phyloP scores from a whole-genome alignment of 2,113 vertebrate species.

The Muscicapa adusta region DNA sequence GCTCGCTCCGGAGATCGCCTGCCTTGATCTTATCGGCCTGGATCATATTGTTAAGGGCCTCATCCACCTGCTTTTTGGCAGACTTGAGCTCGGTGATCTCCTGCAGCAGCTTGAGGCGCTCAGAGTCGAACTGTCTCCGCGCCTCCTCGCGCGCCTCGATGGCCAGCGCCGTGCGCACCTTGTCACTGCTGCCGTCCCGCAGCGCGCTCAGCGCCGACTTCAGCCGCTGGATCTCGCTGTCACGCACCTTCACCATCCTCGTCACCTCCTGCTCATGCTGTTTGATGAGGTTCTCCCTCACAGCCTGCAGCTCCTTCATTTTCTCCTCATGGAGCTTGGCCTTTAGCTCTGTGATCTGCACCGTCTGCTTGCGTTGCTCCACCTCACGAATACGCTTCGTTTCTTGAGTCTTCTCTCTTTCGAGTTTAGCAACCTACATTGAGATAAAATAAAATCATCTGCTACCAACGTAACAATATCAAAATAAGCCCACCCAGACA shows the following conservation, averaged over 20 bases:
- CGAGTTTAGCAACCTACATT: constrained; percentile 88
- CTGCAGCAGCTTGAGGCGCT: constrained; percentile 93
- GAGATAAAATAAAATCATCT: neutral
- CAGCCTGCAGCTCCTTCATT: constrained; percentile 92
- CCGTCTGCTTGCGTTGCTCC: constrained; percentile 96
- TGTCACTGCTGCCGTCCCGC: constrained; percentile 92
- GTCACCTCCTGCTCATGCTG: constrained; percentile 95
- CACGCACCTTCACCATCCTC: constrained; percentile 90
- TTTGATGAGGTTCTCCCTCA: constrained; percentile 91
- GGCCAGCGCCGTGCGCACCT: constrained; percentile 91
- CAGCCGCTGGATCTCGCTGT: constrained; percentile 92
- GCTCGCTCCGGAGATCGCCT: constrained; percentile 91
- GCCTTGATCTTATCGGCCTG: constrained; percentile 98
- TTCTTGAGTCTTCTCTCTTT: constrained; percentile 97
- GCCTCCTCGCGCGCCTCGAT: constrained; percentile 96
- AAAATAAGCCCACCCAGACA: neutral
- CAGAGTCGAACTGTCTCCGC: constrained; percentile 92
- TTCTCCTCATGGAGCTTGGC: constrained; percentile 98
- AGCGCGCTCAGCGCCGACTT: constrained; percentile 87
- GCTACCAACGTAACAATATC: neutral
- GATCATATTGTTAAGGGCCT: constrained; percentile 94
- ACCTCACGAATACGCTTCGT: constrained; percentile 91
- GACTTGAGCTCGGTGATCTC: constrained; percentile 91
- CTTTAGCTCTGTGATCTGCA: constrained; percentile 90
- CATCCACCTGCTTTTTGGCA: constrained; percentile 92